A percentile compares a stretch with the other conserved stretches of the same genome.
Conservation (phyloP, 2,113 vertebrate species). For the Pongo pygmaeus region DNA sequence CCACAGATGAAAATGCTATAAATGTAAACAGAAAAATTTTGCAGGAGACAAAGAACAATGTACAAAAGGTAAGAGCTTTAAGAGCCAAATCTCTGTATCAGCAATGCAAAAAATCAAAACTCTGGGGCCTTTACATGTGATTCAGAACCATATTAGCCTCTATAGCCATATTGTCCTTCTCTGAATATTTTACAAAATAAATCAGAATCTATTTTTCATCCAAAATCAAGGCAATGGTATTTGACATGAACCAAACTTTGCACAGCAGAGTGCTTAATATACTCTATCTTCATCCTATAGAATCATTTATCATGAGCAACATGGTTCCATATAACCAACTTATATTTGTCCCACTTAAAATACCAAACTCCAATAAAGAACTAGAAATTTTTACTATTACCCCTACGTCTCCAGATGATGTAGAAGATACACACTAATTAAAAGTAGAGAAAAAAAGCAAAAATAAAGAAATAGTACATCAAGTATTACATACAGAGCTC, state of each 20-base stretch:
- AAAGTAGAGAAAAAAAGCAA: constrained; percentile 29
- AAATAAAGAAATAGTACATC: not conserved
- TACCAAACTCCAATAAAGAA: constrained; percentile 8
- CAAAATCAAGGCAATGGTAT: not conserved
- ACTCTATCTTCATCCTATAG: not conserved
- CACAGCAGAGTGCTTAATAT: not conserved
- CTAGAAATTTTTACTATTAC: not conserved
- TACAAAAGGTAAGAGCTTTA: not conserved
- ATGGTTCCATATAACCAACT: not conserved
- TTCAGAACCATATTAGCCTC: not conserved
- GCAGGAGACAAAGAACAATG: not conserved
- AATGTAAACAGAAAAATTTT: constrained; percentile 17
- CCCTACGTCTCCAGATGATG: not conserved
- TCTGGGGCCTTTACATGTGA: not conserved
- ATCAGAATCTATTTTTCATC: not conserved
- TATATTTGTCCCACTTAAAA: not conserved
- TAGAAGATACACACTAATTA: not conserved
- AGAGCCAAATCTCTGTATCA: not conserved
- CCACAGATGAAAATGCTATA: not conserved
- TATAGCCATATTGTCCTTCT: not conserved
- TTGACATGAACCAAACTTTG: not conserved
- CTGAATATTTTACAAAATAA: constrained; percentile 7
- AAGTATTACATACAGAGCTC: not conserved
- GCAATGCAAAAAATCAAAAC: not conserved
- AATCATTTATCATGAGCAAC: constrained; percentile 19